Base-by-base conservation (phyloP, 2,113 vertebrate genomes). In the Scortum barcoo region DNA sequence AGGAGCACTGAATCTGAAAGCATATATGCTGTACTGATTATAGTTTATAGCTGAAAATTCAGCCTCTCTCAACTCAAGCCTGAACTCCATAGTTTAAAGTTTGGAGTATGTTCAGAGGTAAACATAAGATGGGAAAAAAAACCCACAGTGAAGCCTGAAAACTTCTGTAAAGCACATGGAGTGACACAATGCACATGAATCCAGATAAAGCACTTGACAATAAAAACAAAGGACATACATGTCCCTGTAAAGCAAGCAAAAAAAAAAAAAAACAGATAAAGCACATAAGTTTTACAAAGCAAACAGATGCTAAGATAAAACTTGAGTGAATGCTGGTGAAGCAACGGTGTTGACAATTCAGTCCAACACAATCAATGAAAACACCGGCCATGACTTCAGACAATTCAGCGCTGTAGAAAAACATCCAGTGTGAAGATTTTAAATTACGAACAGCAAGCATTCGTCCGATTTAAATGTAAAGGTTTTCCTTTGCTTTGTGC, bases 161-260 rank as follows among this genome's bases (percentile, higher is more conserved):
- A 66, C n/a, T 1, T 72, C 69, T 78, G 72, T 83, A 66, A 77
- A 83, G 26, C 66, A 82, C 66, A 62, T 40, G n/a, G 1, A 83
- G 28, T 28, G 16, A 75, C 7, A 13, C 53, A 65, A 68, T 38
- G 56, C 65, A 84, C 77, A 69, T 33, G 14, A 28, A 53, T 58
- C 36, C 56, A 40, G 36, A 71, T 71, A 70, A 73, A 83, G 66
- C 60, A 71, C 61, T 44, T 30, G 20, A 30, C 8, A 60, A 72
- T 69, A 51, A 57, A 74, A 88, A 17, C 48, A 51, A 20, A 8
- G 13, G 60, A 44, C n/a, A 42, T 38, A 5, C 1, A 66, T 24
- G 16, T 71, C 44, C 33, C 46, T 1, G 20, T 61, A n/a, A 69
- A 78, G 54, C 26, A n/a, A n/a, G n/a, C 30, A 26, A 28, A 63